Conservation (phyloP, 2,888 invertebrate species). For the Abrostola tripartita region DNA sequence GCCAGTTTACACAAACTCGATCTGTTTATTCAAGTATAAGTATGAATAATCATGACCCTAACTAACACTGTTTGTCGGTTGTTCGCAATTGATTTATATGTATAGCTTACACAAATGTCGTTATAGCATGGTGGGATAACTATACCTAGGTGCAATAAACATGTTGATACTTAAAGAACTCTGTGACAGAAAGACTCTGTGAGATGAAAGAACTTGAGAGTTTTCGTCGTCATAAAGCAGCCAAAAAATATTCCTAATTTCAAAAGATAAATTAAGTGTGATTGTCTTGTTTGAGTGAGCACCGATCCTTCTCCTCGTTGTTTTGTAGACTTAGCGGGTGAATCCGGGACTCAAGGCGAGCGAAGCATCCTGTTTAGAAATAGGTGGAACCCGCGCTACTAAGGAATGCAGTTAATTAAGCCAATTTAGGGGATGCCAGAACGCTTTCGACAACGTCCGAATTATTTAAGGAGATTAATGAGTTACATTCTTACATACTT, state of each 20-base stretch:
- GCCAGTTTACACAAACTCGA: conserved; percentile 40
- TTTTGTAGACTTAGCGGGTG: conserved; percentile 40
- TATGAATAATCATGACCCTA: conserved; percentile 51
- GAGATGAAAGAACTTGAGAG: too few relatives aligned
- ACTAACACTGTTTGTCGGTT: conserved; percentile 8
- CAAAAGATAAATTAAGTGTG: conserved; percentile 7
- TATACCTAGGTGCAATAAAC: too few relatives aligned
- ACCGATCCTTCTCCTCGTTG: conserved; percentile 13
- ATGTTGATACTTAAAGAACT: too few relatives aligned
- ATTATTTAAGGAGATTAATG: conserved; percentile 16
- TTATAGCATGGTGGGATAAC: not conserved
- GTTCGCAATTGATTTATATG: conserved; percentile 30
- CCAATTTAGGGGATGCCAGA: conserved; percentile 30
- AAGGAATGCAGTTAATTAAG: conserved; percentile 46
- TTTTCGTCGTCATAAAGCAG: too few relatives aligned
- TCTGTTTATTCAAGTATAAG: conserved; percentile 49
- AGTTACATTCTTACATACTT: conserved; percentile 8
- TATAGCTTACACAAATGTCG: not conserved
- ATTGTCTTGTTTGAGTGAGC: conserved; percentile 26
- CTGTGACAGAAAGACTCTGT: too few relatives aligned
- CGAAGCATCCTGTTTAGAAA: conserved; percentile 13
- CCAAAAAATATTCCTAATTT: too few relatives aligned
- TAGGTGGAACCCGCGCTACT: conserved; percentile 18
- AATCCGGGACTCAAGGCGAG: not conserved
- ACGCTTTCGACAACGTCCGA: conserved; percentile 25